Percentiles rank a stretch among this genome's conserved stretches.
These are phyloP conservation scores for Peromyscus polionotus DNA, from an alignment of 2,113 vertebrate species.

Conservation along the genomic window DNA sequence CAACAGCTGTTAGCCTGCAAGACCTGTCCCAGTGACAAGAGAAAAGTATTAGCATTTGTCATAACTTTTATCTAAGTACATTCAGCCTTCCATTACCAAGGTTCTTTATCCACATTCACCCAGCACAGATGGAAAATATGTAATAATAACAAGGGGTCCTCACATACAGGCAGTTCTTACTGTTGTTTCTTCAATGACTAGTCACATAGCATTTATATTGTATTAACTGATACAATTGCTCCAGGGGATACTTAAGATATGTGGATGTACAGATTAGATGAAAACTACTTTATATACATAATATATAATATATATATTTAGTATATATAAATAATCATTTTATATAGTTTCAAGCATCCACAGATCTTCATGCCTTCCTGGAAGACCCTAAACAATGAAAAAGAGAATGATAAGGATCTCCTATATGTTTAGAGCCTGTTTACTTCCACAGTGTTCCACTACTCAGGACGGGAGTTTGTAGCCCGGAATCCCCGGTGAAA, in stretches of 20 bases:
- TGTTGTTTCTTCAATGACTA: background rate
- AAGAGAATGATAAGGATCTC: background rate
- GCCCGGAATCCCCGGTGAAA: background rate
- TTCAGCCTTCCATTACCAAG: background rate
- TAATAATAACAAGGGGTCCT: background rate
- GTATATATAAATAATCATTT: background rate
- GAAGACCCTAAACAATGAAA: background rate
- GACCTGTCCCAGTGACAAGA: background rate
- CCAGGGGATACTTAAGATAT: background rate
- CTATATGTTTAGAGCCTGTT: background rate
- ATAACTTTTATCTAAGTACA: background rate
- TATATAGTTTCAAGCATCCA: background rate
- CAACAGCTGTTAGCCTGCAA: background rate
- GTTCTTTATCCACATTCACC: background rate
- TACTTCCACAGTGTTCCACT: slow-evolving; percentile 1
- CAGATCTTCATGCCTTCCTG: background rate
- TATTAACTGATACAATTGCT: background rate
- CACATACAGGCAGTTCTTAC: background rate
- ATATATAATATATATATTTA: too few species aligned
- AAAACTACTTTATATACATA: background rate
- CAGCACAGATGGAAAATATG: background rate
- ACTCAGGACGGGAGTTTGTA: background rate
- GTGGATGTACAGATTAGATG: background rate
- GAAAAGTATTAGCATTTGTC: background rate
- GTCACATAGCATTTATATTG: background rate